These are phyloP conservation scores for Dinoponera quadriceps DNA, from an alignment of 1,140 invertebrate genomes.

Conservation along the genomic window DNA sequence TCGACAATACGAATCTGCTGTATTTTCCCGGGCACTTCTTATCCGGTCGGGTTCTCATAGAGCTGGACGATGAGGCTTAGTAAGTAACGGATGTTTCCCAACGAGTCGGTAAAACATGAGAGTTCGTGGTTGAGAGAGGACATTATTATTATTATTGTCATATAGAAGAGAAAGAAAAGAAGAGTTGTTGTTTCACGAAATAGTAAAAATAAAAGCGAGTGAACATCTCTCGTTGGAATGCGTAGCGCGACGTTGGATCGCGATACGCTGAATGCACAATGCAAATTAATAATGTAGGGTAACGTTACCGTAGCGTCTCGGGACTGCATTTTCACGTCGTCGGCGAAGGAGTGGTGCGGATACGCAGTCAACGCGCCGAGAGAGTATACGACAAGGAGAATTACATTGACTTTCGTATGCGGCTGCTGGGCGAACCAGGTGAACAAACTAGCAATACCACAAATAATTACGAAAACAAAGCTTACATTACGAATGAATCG, in stretches of 20 bases:
- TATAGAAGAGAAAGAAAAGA: too few relatives aligned
- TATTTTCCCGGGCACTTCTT: slow-evolving; percentile 97
- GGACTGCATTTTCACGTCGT: slow-evolving; percentile 97
- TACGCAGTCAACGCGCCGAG: slow-evolving; percentile 92
- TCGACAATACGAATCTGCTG: slow-evolving; percentile 96
- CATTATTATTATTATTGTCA: too few relatives aligned
- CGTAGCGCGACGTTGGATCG: too few relatives aligned
- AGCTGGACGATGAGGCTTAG: slow-evolving; percentile 95
- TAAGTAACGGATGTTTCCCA: slow-evolving; percentile 82
- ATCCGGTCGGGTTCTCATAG: slow-evolving; percentile 95
- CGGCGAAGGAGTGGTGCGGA: slow-evolving; percentile 95
- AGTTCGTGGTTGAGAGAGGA: not conserved
- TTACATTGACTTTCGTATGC: slow-evolving; percentile 98
- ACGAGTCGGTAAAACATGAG: not conserved
- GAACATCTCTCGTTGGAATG: not conserved
- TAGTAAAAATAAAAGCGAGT: too few relatives aligned
- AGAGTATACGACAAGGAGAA: slow-evolving; percentile 96
- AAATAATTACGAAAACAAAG: slow-evolving; percentile 11
- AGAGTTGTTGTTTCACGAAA: too few relatives aligned
- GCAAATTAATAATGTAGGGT: slow-evolving; percentile 29
- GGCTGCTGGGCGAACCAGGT: slow-evolving; percentile 95
- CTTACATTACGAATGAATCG: not conserved
- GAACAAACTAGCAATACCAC: too few relatives aligned
- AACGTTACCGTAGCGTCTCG: slow-evolving; percentile 83
- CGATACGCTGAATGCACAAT: not conserved